A percentile compares a stretch with the other conserved stretches of the same genome.
Conservation (phyloP, 2,113 vertebrate species). For the Gymnorhina tibicen region DNA sequence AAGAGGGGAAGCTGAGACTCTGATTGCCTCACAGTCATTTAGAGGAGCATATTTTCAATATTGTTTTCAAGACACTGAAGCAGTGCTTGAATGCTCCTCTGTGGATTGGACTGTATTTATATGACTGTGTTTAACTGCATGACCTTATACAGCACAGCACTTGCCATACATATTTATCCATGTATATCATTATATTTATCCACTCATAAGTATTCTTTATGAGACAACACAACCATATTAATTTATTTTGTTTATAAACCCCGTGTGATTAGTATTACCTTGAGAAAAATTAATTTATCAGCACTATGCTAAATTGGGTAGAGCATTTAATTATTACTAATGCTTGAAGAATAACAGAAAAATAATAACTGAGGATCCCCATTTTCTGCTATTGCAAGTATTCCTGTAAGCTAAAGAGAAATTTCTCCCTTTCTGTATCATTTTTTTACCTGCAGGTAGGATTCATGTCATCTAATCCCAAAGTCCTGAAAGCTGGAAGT, state of each 20-base stretch:
- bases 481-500: background rate
- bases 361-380: background rate
- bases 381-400: background rate
- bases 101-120: conserved; percentile 15
- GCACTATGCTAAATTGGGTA: background rate
- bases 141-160: background rate
- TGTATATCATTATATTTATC: background rate
- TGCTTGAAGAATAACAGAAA: background rate
- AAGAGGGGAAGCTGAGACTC: conserved; percentile 17
- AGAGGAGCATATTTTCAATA: background rate
- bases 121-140: background rate
- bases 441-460: background rate
- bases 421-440: background rate
- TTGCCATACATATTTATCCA: background rate
- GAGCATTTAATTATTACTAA: background rate
- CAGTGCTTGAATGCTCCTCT: background rate
- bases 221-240: background rate
- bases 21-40: conserved; percentile 44
- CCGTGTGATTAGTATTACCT: background rate
- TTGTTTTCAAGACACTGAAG: background rate
- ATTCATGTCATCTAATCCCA: background rate
- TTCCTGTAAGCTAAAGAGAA: background rate
- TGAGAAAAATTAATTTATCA: background rate
- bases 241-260: background rate
- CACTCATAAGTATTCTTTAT: background rate